A percentile compares a stretch with the other conserved stretches of the same genome.
These are phyloP conservation scores for Ischnura elegans DNA, from an alignment of 2,888 invertebrate species.

Conservation along the genomic window DNA sequence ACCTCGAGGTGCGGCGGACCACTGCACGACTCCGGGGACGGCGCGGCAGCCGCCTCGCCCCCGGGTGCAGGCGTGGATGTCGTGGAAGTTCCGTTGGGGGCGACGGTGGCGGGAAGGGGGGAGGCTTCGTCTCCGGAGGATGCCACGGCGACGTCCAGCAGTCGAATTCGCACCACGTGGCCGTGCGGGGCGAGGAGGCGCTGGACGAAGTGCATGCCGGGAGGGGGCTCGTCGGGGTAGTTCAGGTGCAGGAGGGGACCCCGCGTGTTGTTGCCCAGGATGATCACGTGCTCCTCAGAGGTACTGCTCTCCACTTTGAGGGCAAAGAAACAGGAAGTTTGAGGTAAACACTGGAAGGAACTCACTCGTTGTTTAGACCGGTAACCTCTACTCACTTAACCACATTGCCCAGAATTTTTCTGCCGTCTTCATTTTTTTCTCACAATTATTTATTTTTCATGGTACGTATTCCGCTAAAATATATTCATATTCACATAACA, in stretches of 20 bases:
- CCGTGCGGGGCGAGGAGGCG: slow-evolving; percentile 81
- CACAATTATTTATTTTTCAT: too few relatives aligned
- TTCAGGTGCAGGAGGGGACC: slow-evolving; percentile 81
- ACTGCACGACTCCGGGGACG: neutral
- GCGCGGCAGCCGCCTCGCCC: neutral
- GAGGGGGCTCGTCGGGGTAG: slow-evolving; percentile 80
- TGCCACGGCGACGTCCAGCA: slow-evolving; percentile 79
- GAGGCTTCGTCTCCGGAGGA: slow-evolving; percentile 74
- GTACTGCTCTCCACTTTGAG: slow-evolving; percentile 72
- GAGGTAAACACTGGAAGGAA: too few relatives aligned
- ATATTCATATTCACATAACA: too few relatives aligned
- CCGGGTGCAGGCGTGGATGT: neutral
- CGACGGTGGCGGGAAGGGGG: slow-evolving; percentile 72
- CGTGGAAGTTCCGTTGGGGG: slow-evolving; percentile 73
- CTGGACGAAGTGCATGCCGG: slow-evolving; percentile 80
- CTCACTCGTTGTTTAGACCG: too few relatives aligned
- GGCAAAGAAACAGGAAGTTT: slow-evolving; percentile 74
- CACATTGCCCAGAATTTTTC: too few relatives aligned
- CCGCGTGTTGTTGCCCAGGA: slow-evolving; percentile 77
- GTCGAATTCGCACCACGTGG: slow-evolving; percentile 76
- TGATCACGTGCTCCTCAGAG: slow-evolving; percentile 78
- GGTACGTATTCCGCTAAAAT: too few relatives aligned
- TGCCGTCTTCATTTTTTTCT: too few relatives aligned
- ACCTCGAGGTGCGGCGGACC: slow-evolving; percentile 79
- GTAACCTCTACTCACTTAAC: too few relatives aligned